Evolutionary conservation across 2,888 invertebrate genomes (phyloP).

Genomic region (Physocephala rufipes): DNA sequence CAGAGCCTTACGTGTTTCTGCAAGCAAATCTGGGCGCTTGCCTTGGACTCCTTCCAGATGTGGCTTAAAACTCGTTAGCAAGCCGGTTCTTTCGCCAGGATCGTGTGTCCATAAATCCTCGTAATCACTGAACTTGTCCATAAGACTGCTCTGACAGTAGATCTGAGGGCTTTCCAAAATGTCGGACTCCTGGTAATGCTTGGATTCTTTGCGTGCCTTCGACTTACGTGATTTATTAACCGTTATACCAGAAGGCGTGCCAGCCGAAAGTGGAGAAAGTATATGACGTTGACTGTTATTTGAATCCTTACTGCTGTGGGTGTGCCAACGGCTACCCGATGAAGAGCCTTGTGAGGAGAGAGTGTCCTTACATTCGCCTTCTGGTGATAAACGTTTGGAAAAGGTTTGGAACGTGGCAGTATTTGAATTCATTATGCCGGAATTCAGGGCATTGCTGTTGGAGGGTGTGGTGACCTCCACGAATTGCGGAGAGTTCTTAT

Average conservation of each 20-base stretch:
- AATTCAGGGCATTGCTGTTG: constrained; percentile 53
- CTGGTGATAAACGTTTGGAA: constrained; percentile 76
- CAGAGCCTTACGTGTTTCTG: constrained; percentile 68
- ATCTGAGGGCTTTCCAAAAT: constrained; percentile 83
- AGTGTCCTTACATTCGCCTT: constrained; percentile 70
- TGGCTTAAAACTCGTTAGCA: constrained; percentile 65
- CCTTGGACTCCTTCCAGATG: constrained; percentile 55
- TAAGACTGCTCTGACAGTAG: constrained; percentile 87
- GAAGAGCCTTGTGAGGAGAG: constrained; percentile 74
- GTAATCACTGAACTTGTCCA: constrained; percentile 93
- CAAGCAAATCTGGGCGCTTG: constrained; percentile 70
- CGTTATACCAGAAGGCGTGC: constrained; percentile 55
- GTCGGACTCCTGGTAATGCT: constrained; percentile 82
- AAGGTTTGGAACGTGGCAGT: constrained; percentile 69
- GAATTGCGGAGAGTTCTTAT: constrained; percentile 52
- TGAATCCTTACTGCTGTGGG: constrained; percentile 69
- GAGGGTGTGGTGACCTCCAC: constrained; percentile 64
- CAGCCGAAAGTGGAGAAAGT: constrained; percentile 63
- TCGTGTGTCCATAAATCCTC: constrained; percentile 92
- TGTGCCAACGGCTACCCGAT: constrained; percentile 62
- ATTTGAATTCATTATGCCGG: constrained; percentile 53
- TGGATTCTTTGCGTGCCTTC: constrained; percentile 71
- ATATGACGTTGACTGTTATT: constrained; percentile 67
- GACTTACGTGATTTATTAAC: constrained; percentile 66
- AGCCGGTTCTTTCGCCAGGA: constrained; percentile 69